Base-by-base conservation (phyloP, 1,140 invertebrate genomes). In the Tetramorium alpestre region DNA sequence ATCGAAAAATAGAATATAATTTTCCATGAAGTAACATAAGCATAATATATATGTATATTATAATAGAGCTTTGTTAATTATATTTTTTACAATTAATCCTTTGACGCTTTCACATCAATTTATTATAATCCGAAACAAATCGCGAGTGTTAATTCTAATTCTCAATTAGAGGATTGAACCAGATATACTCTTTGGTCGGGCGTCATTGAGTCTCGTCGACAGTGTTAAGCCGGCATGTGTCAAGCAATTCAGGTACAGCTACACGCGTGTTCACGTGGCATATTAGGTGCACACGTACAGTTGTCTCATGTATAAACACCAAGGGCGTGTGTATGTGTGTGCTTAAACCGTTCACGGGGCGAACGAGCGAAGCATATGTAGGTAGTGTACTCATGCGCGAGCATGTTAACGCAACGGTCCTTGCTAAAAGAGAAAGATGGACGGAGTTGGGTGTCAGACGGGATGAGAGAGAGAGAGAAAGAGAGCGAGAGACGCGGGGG, bases 171-270 rank as follows among this genome's bases (percentile, higher is more conserved):
- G 73, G 62, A 5, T 85, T 78, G 22, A 85, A 90, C 49, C 11
- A 72, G 60, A 73, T 88, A 89, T 41, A 69, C 72, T 76, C 73
- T 75, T 90, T 75, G 81, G 85, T 64, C 64, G 62, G 54, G 54
- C 76, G 64, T 90, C 88, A 78, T 85, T 65, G 69, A 77, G 60
- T 65, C 82, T 78, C 60, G 70, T 85, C 44, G 82, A 77, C 72
- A 51, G 47, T 78, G 81, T 85, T 70, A 67, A 75, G 69, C 69
- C 51, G 62, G 58, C 62, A 81, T 86, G 88, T 77, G 85, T 90
- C 85, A 80, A 90, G 85, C 70, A 89, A 76, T 75, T 87, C 62
- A 56, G 76, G 60, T 73, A 89, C 73, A 89, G 58, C 56, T 58
- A 84, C 85, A 87, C 47, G 85, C 77, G 56, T 86, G 77, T 87